Base-by-base conservation (phyloP, 2,113 vertebrate genomes). In the Felis chaus region DNA sequence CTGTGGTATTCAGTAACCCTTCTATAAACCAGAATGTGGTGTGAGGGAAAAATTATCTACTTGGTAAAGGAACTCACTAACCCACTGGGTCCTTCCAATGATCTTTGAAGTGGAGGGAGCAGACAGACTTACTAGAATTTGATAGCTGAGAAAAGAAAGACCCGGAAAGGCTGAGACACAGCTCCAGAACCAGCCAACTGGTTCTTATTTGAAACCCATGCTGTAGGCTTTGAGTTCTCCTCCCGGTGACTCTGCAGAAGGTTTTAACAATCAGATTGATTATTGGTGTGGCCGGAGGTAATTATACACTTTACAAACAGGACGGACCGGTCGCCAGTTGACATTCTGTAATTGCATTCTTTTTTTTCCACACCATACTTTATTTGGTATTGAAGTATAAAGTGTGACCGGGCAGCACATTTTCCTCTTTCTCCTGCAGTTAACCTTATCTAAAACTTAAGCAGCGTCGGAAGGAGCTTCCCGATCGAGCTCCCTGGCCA, bases 301-400 rank as follows among this genome's bases (percentile, higher is more conserved):
- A 95, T 93, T 69, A 91, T 2, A 93, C 13, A 88, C 65, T 96
- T 97, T 85, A 85, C 94, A 96, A 95, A 98, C 94, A 88, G 83
- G 97, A 95, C 50, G 78, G 90, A 95, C 92, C 0, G 11, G 98
- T 92, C 48, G 89, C 76, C 21, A 1, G 86, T 18, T 39, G 79
- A 48, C 78, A 91, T 95, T 85, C 66, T 92, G 33, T 33, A 81
- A 95, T 65, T 66, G 18, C 5, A 27, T 53, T 21, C 71, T 90
- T 95, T 69, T 57, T 57, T 55, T 76, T 82, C 33, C 41, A 90
- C 48, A 83, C 23, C 71, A 78, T 21, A 45, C 29, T 88, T 68
- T 48, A 8, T 66, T 97, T 61, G 76, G 69, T 45, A 31, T 23
- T 25, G n/a, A 95, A 61, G 88, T 33, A 57, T 91, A 63, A 92